Conservation (phyloP, 1,140 invertebrate genomes). For the Latrodectus geometricus region DNA sequence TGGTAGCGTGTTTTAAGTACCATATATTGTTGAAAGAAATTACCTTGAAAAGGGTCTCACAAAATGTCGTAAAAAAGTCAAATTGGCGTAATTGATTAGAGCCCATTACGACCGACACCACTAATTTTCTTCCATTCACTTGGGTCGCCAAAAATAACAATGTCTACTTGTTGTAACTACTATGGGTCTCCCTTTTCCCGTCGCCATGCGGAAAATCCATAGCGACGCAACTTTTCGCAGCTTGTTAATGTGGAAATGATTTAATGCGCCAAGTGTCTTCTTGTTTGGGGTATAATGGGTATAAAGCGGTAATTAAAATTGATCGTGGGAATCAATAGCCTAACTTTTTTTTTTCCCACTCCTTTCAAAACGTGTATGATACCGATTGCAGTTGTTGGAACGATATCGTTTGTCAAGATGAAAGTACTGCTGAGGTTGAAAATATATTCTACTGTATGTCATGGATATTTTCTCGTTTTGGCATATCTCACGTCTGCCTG, state of each 20-base stretch:
- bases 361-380: too few relatives aligned
- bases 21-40: conserved; percentile 18
- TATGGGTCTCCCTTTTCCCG: too few relatives aligned
- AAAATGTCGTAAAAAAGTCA: conserved; percentile 45
- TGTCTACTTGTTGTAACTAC: conserved; percentile 6
- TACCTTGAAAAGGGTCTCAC: neutral
- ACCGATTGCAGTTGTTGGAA: too few relatives aligned
- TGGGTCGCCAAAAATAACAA: conserved; percentile 40
- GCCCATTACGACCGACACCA: conserved; percentile 19
- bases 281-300: neutral
- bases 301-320: conserved; percentile 23
- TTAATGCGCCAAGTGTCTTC: conserved; percentile 14
- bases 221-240: neutral
- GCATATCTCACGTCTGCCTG: too few relatives aligned
- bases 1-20: conserved; percentile 16
- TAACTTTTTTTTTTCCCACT: neutral
- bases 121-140: conserved; percentile 33
- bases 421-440: too few relatives aligned
- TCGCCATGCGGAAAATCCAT: neutral
- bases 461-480: too few relatives aligned
- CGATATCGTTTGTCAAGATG: too few relatives aligned
- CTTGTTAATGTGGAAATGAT: conserved; percentile 28
- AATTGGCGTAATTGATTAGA: conserved; percentile 49
- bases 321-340: conserved; percentile 1
- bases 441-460: too few relatives aligned